Evolutionary conservation across 2,797 vertebrate genomes (phyloP), one percentile per base, ranked within the genome.

Genomic region (Karalla daura): DNA sequence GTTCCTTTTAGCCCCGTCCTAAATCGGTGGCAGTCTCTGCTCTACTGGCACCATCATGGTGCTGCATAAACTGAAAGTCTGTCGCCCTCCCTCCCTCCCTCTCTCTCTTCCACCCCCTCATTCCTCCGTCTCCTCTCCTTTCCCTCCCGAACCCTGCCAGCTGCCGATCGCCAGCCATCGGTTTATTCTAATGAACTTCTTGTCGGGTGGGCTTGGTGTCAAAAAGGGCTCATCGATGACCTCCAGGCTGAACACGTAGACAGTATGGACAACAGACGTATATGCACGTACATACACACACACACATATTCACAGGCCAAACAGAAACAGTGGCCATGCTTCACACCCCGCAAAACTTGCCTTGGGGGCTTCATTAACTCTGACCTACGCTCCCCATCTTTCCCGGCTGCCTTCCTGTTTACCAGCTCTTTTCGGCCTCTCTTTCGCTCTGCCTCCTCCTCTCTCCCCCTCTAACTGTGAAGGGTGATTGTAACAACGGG

Each of bases 351-450:
- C 71, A 76, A 80, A 86, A 76, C 56, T 66, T 77, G 83, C 83
- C 77, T 85, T 39, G 54, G 86, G 84, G 87, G 81, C 84, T 88
- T 88, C 86, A 88, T 90, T 91, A 90, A 83, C 87, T 86, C 66
- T 78, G 87, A 86, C 86, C 86, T 74, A 76, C 2, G 7, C 77
- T 81, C 65, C 71, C 77, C 74, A 72, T 61, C 70, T 36, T 76
- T 73, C 63, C 44, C 36, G 9, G 51, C 74, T 69, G 64, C 66
- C 66, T 84, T 85, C 54, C 81, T 88, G 84, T 90, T 91, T 91
- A 89, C 85, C 50, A 65, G 64, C 60, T 70, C 71, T 56, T 60
- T 63, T 49, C 64, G n/a, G 69, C 33, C 23, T 82, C 73, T 63
- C 33, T 46, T 50, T 76, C 32, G 20, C 67, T 80, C 20, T 30